Conservation (phyloP, 2,113 vertebrate species). For the Phyllostomus hastatus region DNA sequence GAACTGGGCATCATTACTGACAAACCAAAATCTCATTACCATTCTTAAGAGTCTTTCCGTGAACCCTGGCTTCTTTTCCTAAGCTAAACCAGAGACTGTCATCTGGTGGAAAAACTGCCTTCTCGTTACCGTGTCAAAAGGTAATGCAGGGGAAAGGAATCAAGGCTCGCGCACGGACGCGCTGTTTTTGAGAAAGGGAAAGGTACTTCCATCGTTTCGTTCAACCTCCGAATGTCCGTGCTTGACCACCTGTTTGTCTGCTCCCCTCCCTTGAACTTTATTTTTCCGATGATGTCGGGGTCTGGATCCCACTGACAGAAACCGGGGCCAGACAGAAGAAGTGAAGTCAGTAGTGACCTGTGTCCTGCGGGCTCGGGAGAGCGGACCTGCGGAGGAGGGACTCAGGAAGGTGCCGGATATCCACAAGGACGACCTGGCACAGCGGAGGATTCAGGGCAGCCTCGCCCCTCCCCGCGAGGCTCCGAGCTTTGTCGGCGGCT, state of each 20-base stretch:
- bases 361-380: slow-evolving; percentile 73
- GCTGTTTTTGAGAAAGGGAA: slow-evolving; percentile 39
- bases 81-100: slow-evolving; percentile 43
- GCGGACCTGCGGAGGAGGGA: slow-evolving; percentile 58
- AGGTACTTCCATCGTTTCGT: not conserved
- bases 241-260: slow-evolving; percentile 69
- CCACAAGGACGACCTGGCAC: slow-evolving; percentile 87
- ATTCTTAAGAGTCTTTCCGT: slow-evolving; percentile 40
- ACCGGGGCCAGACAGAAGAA: slow-evolving; percentile 63
- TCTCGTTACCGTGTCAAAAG: not conserved
- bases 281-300: slow-evolving; percentile 67
- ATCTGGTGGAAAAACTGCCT: not conserved
- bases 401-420: slow-evolving; percentile 79
- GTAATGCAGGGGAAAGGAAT: not conserved
- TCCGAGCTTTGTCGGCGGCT: slow-evolving; percentile 77
- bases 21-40: slow-evolving; percentile 60
- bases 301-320: slow-evolving; percentile 77
- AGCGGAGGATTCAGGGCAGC: slow-evolving; percentile 79
- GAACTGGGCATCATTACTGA: slow-evolving; percentile 58
- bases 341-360: slow-evolving; percentile 72
- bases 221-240: slow-evolving; percentile 55
- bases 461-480: slow-evolving; percentile 79
- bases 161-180: slow-evolving; percentile 17
- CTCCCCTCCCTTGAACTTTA: slow-evolving; percentile 60
- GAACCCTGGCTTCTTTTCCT: slow-evolving; percentile 49